Conservation (phyloP, 2,113 vertebrate genomes). For the Hirundichthys speculiger region DNA sequence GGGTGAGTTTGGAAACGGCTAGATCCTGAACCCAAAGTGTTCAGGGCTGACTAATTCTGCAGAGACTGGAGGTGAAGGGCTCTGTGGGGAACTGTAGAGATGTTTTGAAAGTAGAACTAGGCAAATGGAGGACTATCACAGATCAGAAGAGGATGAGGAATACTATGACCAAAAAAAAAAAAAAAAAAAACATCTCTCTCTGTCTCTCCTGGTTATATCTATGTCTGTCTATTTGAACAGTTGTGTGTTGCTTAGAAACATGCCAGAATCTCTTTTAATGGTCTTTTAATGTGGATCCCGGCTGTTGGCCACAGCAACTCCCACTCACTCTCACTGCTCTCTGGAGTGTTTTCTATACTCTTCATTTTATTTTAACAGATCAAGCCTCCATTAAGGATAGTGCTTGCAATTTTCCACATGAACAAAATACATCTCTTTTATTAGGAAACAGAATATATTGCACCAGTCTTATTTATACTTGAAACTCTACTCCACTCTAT, state of each 20-base stretch:
- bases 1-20: slow-evolving; percentile 39
- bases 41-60: slow-evolving; percentile 39
- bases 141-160: slow-evolving; percentile 56
- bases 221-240: slow-evolving; percentile 36
- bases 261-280: slow-evolving; percentile 51
- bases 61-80: slow-evolving; percentile 55
- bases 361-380: slow-evolving; percentile 44
- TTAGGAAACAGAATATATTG: neutral
- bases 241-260: slow-evolving; percentile 73
- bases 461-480: too few species aligned
- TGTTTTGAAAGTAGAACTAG: slow-evolving; percentile 61
- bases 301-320: slow-evolving; percentile 56
- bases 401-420: slow-evolving; percentile 14
- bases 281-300: slow-evolving; percentile 55
- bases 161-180: slow-evolving; percentile 37
- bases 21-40: slow-evolving; percentile 36
- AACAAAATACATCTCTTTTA: slow-evolving; percentile 8
- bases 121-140: slow-evolving; percentile 51
- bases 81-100: slow-evolving; percentile 58
- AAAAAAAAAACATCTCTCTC: slow-evolving; percentile 53
- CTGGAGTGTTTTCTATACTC: slow-evolving; percentile 27
- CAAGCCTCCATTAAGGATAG: slow-evolving; percentile 30
- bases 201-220: slow-evolving; percentile 48
- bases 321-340: slow-evolving; percentile 56
- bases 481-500: too few species aligned